phyloP scores from a whole-genome alignment of 1,140 invertebrate species.

The Hylaeus volcanicus region DNA sequence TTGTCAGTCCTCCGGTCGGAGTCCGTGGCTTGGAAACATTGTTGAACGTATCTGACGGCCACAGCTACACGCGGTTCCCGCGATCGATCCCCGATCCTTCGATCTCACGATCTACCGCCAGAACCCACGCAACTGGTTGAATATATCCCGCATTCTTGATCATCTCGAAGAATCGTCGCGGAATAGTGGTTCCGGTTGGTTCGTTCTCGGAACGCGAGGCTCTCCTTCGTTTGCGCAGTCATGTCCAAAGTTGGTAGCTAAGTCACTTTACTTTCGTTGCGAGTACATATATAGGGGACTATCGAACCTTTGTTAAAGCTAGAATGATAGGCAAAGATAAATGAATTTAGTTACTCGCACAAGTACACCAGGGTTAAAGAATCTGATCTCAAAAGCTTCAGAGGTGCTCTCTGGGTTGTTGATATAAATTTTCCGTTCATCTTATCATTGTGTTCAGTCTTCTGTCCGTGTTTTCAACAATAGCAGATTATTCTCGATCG shows the following conservation, averaged over 20 bases:
- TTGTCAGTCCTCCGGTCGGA: conserved; percentile 22
- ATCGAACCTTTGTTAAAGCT: too few species aligned
- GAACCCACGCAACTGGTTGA: neutral
- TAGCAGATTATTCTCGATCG: too few species aligned
- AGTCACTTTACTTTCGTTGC: neutral
- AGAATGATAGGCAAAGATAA: too few species aligned
- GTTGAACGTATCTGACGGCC: neutral
- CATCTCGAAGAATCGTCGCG: neutral
- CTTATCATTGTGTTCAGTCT: neutral
- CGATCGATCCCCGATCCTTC: neutral
- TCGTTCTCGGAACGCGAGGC: neutral
- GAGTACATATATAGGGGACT: neutral
- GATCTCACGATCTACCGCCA: neutral
- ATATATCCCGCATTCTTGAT: conserved; percentile 3
- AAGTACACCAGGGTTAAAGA: too few species aligned
- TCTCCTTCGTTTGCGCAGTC: too few species aligned
- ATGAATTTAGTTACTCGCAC: too few species aligned
- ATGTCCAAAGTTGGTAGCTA: too few species aligned
- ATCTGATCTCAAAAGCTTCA: too few species aligned
- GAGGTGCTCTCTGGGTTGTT: too few species aligned
- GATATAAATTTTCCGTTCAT: too few species aligned
- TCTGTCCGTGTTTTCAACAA: neutral
- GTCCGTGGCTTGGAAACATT: conserved; percentile 11
- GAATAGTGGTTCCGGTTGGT: neutral
- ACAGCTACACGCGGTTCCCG: neutral